A percentile compares a stretch with the other conserved stretches of the same genome.
phyloP scores from a whole-genome alignment of 2,113 vertebrate species.

The Todiramphus saurophagus region DNA sequence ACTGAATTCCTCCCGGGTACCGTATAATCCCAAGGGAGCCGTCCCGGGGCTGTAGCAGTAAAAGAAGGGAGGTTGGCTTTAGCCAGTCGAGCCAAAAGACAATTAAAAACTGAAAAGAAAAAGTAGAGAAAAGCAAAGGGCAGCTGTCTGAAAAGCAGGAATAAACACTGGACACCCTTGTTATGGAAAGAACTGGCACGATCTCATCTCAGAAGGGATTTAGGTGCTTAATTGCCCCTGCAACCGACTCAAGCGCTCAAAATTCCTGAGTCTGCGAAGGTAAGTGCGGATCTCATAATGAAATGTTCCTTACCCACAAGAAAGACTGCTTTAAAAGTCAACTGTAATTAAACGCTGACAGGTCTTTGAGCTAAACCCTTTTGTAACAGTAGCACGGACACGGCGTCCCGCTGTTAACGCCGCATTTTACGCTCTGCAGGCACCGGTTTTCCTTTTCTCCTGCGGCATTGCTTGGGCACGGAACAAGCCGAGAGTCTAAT shows the following conservation, averaged over 20 bases:
- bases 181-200: not conserved
- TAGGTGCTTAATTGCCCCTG: not conserved
- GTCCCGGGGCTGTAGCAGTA: not conserved
- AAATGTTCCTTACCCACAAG: not conserved
- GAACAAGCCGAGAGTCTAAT: not conserved
- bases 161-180: not conserved
- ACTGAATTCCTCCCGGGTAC: not conserved
- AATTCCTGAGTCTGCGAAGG: not conserved
- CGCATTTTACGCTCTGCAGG: not conserved
- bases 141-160: not conserved
- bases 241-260: not conserved
- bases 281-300: not conserved
- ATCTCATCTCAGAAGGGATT: not conserved
- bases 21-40: not conserved
- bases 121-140: not conserved
- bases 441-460: not conserved
- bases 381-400: not conserved
- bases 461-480: not conserved
- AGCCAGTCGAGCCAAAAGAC: not conserved
- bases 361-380: not conserved
- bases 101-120: not conserved
- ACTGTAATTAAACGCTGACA: slow-evolving; percentile 16
- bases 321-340: not conserved
- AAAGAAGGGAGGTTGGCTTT: not conserved
- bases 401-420: not conserved